Evolutionary conservation across 2,888 invertebrate genomes (phyloP).

Genomic region (Ophion costatus): DNA sequence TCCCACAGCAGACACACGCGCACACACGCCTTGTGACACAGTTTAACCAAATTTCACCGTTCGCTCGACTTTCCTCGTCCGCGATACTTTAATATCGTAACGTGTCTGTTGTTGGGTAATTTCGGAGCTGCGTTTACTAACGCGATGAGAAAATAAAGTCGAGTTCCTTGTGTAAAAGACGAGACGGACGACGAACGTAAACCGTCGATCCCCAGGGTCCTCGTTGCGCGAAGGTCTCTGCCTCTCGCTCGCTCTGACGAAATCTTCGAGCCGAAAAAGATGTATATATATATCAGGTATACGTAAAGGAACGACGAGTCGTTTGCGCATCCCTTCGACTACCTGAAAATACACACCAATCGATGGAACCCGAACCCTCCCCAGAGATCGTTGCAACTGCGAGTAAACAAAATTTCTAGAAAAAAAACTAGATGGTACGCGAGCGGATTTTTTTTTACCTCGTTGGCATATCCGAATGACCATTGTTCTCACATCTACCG

Average conservation of each 20-base stretch:
- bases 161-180: not conserved
- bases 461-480: slow-evolving; percentile 3
- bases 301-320: not conserved
- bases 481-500: not conserved
- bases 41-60: slow-evolving; percentile 31
- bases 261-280: not conserved
- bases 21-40: slow-evolving; percentile 34
- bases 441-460: not conserved
- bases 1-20: slow-evolving; percentile 3
- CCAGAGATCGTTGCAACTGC: slow-evolving; percentile 18
- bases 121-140: not conserved
- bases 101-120: not conserved
- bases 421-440: not conserved
- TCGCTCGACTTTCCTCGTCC: not conserved
- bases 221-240: slow-evolving; percentile 23
- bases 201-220: slow-evolving; percentile 25
- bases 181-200: slow-evolving; percentile 2
- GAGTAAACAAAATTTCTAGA: slow-evolving; percentile 4
- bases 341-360: slow-evolving; percentile 18
- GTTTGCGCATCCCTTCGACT: not conserved
- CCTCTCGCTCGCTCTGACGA: slow-evolving; percentile 7
- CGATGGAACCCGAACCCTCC: slow-evolving; percentile 9
- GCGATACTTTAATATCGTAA: not conserved
- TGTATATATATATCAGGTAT: not conserved
- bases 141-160: not conserved